A percentile compares a stretch with the other conserved stretches of the same genome.
Evolutionary conservation across 2,888 invertebrate genomes (phyloP).

Genomic region (Cactoblastis cactorum): DNA sequence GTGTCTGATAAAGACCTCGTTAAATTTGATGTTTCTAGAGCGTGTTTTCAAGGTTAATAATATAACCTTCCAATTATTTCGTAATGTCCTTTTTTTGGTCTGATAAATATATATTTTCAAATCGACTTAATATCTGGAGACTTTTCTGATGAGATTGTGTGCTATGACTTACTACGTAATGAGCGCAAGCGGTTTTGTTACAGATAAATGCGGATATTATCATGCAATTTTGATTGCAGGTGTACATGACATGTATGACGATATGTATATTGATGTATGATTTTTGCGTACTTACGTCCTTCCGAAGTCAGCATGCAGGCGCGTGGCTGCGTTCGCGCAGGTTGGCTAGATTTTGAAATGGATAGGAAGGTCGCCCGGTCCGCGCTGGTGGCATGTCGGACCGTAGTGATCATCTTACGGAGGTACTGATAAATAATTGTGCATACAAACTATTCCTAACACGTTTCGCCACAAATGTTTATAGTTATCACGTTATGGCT

Average conservation of each 20-base stretch:
- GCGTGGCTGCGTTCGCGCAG: slow-evolving; percentile 9
- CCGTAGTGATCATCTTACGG: slow-evolving; percentile 11
- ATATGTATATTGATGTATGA: no score
- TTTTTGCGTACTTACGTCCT: slow-evolving; percentile 18
- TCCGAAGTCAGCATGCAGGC: slow-evolving; percentile 21
- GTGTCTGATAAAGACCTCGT: slow-evolving; percentile 1
- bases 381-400: slow-evolving; percentile 15
- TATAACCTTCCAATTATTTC: slow-evolving; percentile 10
- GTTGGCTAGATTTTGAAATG: slow-evolving; percentile 23
- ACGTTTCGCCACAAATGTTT: not conserved
- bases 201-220: no score
- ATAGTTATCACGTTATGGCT: not conserved
- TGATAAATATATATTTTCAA: not conserved
- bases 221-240: no score
- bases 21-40: slow-evolving; percentile 7
- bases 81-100: slow-evolving; percentile 11
- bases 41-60: slow-evolving; percentile 6
- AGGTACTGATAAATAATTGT: slow-evolving; percentile 6
- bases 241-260: not conserved
- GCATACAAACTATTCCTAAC: not conserved
- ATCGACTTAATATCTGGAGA: no score
- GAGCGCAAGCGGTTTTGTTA: no score
- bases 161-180: no score
- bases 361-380: slow-evolving; percentile 25
- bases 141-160: no score